Evolutionary conservation across 1,140 invertebrate species (phyloP).

Genomic region (Drosophila watanabei): DNA sequence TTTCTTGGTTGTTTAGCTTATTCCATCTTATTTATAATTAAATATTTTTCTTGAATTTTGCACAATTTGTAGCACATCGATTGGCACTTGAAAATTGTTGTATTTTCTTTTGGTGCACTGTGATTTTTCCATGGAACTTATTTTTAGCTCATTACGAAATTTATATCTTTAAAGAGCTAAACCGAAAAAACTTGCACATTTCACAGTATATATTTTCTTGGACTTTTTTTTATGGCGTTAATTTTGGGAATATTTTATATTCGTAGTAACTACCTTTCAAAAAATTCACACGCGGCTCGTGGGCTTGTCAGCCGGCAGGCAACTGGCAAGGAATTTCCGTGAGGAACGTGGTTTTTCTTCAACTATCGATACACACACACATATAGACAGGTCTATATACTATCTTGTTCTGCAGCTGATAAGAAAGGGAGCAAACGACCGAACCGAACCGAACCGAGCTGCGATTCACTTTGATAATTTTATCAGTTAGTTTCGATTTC

Average conservation of each 20-base stretch:
- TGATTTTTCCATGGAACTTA: slow-evolving; percentile 62
- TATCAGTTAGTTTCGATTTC: slow-evolving; percentile 62
- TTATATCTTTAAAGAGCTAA: slow-evolving; percentile 29
- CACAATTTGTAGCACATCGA: slow-evolving; percentile 20
- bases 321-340: slow-evolving; percentile 39
- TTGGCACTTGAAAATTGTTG: slow-evolving; percentile 28
- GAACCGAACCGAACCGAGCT: slow-evolving; percentile 6
- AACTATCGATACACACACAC: slow-evolving; percentile 22
- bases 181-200: slow-evolving; percentile 18
- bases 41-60: slow-evolving; percentile 34
- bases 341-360: slow-evolving; percentile 43
- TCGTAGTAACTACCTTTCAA: slow-evolving; percentile 31
- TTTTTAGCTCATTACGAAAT: slow-evolving; percentile 79
- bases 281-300: slow-evolving; percentile 39
- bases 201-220: not conserved
- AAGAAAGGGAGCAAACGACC: slow-evolving; percentile 17
- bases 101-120: slow-evolving; percentile 54
- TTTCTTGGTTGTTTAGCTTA: not conserved
- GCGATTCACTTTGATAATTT: slow-evolving; percentile 42
- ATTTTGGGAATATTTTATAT: not conserved
- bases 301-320: slow-evolving; percentile 44
- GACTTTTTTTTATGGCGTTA: not conserved
- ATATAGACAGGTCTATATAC: slow-evolving; percentile 16
- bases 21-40: not conserved
- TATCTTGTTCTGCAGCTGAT: slow-evolving; percentile 46